These are phyloP conservation scores for Ifrita kowaldi DNA, from an alignment of 2,113 vertebrate species.

Conservation along the genomic window DNA sequence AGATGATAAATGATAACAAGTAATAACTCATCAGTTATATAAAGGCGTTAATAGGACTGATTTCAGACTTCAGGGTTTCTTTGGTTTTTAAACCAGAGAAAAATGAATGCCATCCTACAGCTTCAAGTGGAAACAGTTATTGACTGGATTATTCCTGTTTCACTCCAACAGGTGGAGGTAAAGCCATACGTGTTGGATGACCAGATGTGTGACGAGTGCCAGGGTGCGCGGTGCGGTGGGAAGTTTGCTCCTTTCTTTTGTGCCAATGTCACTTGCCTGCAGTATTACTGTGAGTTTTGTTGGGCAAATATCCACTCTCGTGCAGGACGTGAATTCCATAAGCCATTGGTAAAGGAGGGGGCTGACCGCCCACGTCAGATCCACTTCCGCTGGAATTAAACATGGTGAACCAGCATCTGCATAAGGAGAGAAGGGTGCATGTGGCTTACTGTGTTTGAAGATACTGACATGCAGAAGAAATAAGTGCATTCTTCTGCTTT, in stretches of 20 bases:
- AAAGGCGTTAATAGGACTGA: accelerated
- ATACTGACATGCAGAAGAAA: constrained; percentile 82
- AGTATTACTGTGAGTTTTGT: constrained; percentile 99
- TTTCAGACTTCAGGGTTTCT: background rate
- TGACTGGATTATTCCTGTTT: background rate
- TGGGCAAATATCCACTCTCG: constrained; percentile 99
- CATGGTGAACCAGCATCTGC: constrained; percentile 68
- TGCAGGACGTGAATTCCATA: constrained; percentile 96
- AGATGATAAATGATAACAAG: background rate
- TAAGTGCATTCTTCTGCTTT: constrained; percentile 87
- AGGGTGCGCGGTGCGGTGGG: constrained; percentile 92
- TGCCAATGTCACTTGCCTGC: constrained; percentile 98
- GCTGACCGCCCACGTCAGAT: constrained; percentile 96
- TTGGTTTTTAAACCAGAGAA: background rate
- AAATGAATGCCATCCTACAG: background rate
- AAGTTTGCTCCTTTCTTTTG: constrained; percentile 98
- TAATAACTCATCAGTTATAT: background rate
- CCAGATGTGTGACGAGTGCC: constrained; percentile 97
- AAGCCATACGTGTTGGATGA: constrained; percentile 97
- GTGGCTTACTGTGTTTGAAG: constrained; percentile 79
- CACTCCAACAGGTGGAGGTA: constrained; percentile 86
- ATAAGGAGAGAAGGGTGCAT: constrained; percentile 79
- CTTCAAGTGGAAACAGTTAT: background rate
- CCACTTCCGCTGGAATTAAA: constrained; percentile 98
- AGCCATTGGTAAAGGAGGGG: constrained; percentile 98